phyloP scores from a whole-genome alignment of 2,888 invertebrate genomes.

The Molanna angustata region DNA sequence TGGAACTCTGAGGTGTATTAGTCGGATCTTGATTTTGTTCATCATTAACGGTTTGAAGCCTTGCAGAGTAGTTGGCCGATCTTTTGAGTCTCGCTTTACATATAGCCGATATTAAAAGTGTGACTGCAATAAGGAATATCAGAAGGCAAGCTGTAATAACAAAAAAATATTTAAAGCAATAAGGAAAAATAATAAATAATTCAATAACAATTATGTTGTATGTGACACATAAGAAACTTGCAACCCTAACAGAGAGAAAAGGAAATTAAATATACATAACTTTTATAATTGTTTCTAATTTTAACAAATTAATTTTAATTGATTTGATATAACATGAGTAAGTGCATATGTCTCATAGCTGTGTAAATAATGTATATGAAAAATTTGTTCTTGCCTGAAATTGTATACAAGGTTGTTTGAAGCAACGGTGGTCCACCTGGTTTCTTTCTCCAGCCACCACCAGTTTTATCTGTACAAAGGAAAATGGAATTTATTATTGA shows the following conservation, averaged over 20 bases:
- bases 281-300: no score
- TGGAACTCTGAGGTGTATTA: neutral
- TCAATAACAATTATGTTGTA: neutral
- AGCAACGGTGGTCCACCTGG: slow-evolving; percentile 51
- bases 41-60: neutral
- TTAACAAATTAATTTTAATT: no score
- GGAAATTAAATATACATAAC: no score
- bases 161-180: slow-evolving; percentile 7
- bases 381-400: slow-evolving; percentile 46
- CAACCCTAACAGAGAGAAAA: no score
- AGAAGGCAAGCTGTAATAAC: slow-evolving; percentile 45
- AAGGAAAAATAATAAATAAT: neutral
- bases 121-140: slow-evolving; percentile 52
- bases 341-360: no score
- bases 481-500: neutral
- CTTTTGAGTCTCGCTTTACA: slow-evolving; percentile 55
- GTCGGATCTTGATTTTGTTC: neutral
- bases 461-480: slow-evolving; percentile 16
- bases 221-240: no score
- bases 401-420: slow-evolving; percentile 52
- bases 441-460: slow-evolving; percentile 42
- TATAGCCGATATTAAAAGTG: slow-evolving; percentile 50
- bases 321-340: no score
- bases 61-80: slow-evolving; percentile 41
- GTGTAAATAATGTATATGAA: no score